Evolutionary conservation across 2,888 invertebrate species (phyloP), one percentile per base, ranked within the genome.

Genomic region (Dione vanillae): DNA sequence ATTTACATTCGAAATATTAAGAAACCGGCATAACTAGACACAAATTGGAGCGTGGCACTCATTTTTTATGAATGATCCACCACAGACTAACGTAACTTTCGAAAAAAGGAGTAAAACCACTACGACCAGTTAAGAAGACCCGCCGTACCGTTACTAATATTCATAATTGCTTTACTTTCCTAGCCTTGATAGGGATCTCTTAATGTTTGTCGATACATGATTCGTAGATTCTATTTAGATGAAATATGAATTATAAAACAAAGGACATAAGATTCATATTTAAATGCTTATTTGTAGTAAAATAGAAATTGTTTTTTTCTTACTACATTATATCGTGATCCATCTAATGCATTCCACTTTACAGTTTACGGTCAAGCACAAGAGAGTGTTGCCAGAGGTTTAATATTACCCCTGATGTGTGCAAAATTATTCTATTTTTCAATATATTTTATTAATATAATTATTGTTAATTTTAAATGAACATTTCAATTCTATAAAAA

Each of bases 351-450:
- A 91, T 88, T 88, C 90, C 84, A 89, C 88, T 90, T 85, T 82
- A 56, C 37, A 37, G 56, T 56, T 89, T 90, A 91, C 87, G 91
- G 92, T 90, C 91, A 92, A 91, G 91, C 86, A 80, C 86, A 78
- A 75, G 56, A 27, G 1, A 67, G 85, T 89, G 90, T 88, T 84
- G 82, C 86, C 77, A 85, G 80, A 37, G 1, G 51, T 1, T 37
- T 12, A 37, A 14, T 40, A 54, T 65, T 67, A 52, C 45, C 69
- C 47, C 47, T 41, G 27, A n/a, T 45, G 47, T 20, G 19, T 11
- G 62, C 35, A 43, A 54, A 47, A n/a, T n/a, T n/a, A n/a, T n/a
- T n/a, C n/a, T n/a, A n/a, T 43, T 58, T 27, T 56, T 66, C 8
- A 9, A 27, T 27, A 12, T 10, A 1, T 52, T 14, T 52, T 7